phyloP scores from a whole-genome alignment of 2,797 vertebrate species.

The Ptychadena robeensis region DNA sequence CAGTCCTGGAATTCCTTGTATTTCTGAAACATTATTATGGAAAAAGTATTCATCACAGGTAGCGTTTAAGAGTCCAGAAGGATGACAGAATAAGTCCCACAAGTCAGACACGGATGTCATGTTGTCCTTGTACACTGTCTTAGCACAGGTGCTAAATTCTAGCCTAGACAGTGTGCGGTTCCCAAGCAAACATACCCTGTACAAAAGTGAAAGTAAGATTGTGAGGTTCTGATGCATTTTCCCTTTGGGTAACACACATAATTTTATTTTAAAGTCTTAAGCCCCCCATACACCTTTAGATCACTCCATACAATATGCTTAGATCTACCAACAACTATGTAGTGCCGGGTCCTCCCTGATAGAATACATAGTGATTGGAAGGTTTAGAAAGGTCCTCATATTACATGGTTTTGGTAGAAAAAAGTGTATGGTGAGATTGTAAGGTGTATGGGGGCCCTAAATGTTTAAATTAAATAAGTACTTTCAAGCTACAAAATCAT shows the following conservation, averaged over 20 bases:
- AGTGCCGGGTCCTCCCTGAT: too few species aligned
- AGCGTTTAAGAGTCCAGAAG: slow-evolving; percentile 71
- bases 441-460: too few species aligned
- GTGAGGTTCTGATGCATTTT: neutral
- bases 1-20: slow-evolving; percentile 84
- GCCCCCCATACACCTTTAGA: too few species aligned
- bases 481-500: too few species aligned
- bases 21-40: slow-evolving; percentile 77
- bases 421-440: too few species aligned
- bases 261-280: neutral
- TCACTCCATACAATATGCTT: too few species aligned
- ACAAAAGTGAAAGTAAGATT: neutral
- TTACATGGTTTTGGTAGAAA: too few species aligned
- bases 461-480: too few species aligned
- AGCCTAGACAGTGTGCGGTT: slow-evolving; percentile 84
- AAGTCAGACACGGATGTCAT: slow-evolving; percentile 72
- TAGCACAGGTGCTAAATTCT: slow-evolving; percentile 74
- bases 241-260: neutral
- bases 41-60: slow-evolving; percentile 84
- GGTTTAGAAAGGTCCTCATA: too few species aligned
- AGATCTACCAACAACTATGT: too few species aligned
- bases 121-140: slow-evolving; percentile 73
- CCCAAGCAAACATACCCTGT: slow-evolving; percentile 89
- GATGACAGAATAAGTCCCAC: slow-evolving; percentile 82
- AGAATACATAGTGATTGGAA: too few species aligned